Percentiles rank a stretch among this genome's conserved stretches.
Evolutionary conservation across 2,888 invertebrate genomes (phyloP).

Genomic region (Taenaris catops): DNA sequence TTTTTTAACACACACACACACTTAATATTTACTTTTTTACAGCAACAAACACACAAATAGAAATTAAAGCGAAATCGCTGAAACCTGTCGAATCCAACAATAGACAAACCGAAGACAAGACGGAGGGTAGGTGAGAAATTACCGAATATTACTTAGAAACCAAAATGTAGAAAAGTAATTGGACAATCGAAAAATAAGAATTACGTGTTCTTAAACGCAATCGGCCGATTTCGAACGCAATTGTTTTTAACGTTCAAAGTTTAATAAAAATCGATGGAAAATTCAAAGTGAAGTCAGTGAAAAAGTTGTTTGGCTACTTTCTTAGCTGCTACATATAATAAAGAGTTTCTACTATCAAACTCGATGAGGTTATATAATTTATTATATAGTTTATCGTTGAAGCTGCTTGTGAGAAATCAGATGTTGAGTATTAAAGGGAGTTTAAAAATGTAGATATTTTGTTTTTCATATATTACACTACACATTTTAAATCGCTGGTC

Average conservation of each 20-base stretch:
- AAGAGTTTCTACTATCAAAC: no score
- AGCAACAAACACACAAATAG: constrained; percentile 12
- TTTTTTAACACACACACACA: no score
- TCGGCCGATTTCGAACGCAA: background rate
- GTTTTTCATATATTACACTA: no score
- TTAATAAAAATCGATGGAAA: background rate
- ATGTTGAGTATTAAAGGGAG: no score
- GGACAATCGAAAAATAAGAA: background rate
- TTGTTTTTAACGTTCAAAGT: constrained; percentile 1
- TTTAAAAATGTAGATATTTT: no score
- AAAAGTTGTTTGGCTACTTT: no score
- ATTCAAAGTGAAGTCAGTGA: no score
- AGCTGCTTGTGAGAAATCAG: no score
- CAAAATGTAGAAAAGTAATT: constrained; percentile 17
- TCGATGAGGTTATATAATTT: no score
- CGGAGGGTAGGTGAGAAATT: constrained; percentile 18
- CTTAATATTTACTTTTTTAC: constrained; percentile 1
- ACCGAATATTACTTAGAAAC: constrained; percentile 17
- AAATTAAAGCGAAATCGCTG: constrained; percentile 8
- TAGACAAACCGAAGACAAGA: constrained; percentile 9
- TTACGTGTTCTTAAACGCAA: background rate
- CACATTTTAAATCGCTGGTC: no score
- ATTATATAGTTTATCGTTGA: no score
- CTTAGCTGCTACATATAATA: no score
- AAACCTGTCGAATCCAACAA: constrained; percentile 15